Percentiles rank a stretch among this genome's conserved stretches.
These are phyloP conservation scores for Actinopyga echinites DNA, from an alignment of 53 echinoderm and acorn worm species.

Conservation along the genomic window DNA sequence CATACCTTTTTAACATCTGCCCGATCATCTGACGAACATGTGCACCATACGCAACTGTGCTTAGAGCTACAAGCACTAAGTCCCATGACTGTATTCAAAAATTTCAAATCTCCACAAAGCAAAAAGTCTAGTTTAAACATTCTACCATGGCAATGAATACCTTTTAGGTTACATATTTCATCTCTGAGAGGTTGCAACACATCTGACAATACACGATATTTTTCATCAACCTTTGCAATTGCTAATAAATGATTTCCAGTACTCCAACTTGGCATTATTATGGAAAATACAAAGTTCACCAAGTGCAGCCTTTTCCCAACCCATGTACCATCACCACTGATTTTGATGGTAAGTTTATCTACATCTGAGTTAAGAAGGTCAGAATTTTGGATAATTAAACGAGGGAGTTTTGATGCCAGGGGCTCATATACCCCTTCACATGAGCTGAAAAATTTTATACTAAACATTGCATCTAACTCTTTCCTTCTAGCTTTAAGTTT, in stretches of 20 bases:
- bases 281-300: background rate
- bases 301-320: background rate
- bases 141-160: background rate
- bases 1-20: background rate
- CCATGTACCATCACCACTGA: constrained; percentile 3
- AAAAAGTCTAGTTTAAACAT: background rate
- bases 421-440: background rate
- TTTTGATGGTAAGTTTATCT: background rate
- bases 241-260: background rate
- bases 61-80: background rate
- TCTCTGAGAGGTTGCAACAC: background rate
- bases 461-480: background rate
- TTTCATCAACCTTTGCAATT: background rate
- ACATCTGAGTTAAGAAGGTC: background rate
- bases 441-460: background rate
- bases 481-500: background rate
- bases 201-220: background rate
- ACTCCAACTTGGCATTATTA: background rate
- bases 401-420: background rate
- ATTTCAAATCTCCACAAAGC: background rate
- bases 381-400: background rate
- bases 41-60: background rate
- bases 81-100: background rate
- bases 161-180: background rate
- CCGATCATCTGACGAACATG: background rate